These are phyloP conservation scores for Anoplopoma fimbria DNA, from an alignment of 2,113 vertebrate genomes.

Conservation along the genomic window DNA sequence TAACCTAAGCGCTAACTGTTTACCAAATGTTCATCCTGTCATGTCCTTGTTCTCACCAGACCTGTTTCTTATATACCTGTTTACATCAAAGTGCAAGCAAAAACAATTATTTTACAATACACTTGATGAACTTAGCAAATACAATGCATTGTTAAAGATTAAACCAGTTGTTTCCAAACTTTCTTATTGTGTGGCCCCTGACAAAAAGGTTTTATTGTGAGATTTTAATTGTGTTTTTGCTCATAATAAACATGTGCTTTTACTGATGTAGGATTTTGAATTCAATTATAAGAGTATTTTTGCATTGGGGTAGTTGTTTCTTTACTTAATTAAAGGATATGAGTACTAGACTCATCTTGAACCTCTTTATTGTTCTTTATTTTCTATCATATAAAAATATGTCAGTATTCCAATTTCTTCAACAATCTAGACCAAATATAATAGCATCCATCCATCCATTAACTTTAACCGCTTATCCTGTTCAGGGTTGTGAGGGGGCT, in stretches of 20 bases:
- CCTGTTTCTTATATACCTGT: neutral
- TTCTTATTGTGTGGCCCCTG: neutral
- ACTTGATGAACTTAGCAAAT: no score
- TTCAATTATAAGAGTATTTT: neutral
- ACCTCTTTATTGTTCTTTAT: neutral
- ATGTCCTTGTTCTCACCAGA: neutral
- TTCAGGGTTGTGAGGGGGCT: no score
- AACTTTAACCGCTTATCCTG: no score
- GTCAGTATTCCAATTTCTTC: neutral
- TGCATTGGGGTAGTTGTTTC: neutral
- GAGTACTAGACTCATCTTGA: neutral
- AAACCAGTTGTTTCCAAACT: neutral
- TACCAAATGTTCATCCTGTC: neutral
- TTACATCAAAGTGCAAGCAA: neutral
- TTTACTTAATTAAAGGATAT: neutral
- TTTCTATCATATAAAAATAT: neutral
- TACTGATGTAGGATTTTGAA: neutral
- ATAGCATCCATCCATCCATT: no score
- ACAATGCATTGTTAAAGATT: neutral
- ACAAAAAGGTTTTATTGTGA: neutral
- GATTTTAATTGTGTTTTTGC: neutral
- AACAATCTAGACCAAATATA: neutral
- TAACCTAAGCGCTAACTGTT: neutral
- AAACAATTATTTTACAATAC: neutral
- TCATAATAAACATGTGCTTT: neutral